Evolutionary conservation across 2,797 vertebrate genomes (phyloP), one percentile per base, ranked within the genome.

Genomic region (Microctenopoma lineatum): DNA sequence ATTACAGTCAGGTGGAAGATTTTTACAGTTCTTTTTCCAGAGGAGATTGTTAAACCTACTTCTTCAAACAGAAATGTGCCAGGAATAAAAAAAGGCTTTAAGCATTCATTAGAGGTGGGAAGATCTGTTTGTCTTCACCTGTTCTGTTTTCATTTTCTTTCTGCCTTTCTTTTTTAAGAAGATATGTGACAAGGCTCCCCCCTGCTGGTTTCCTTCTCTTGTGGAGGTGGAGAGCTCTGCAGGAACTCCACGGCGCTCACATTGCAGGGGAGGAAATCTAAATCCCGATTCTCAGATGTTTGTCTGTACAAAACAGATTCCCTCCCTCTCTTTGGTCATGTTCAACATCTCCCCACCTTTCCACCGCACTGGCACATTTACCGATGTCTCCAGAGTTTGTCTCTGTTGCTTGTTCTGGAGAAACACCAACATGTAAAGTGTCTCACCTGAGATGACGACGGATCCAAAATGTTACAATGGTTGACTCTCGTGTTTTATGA

Each of bases 321-420:
- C 65, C 53, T 60, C 54, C 62, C 59, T 66, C 41, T 69, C 67
- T 61, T 78, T 80, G 62, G 80, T 85, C 68, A 84, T 48, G 55
- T 82, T 62, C 46, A 74, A 78, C 63, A 79, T 32, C 56, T 68
- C 34, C 25, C 50, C 63, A 38, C 48, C 53, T 46, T 66, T 15
- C 32, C 26, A 12, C 15, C 42, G 12, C 9, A 27, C 54, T 7
- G 10, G 14, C 29, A 11, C 21, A 73, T 59, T 54, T 44, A 79
- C 42, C 27, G 32, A 54, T 63, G 48, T 39, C 39, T 53, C 15
- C 14, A 42, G 14, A 59, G 29, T 32, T 53, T 42, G 16, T 25
- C 26, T 29, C 15, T 50, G 52, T 55, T 70, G 36, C 38, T 25
- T 62, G 27, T 27, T 32, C 14, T 36, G 46, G 44, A 73, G 60